Evolutionary conservation across 2,888 invertebrate species (phyloP), one percentile per base, ranked within the genome.

Genomic region (Spatulosminthurus flaviceps): DNA sequence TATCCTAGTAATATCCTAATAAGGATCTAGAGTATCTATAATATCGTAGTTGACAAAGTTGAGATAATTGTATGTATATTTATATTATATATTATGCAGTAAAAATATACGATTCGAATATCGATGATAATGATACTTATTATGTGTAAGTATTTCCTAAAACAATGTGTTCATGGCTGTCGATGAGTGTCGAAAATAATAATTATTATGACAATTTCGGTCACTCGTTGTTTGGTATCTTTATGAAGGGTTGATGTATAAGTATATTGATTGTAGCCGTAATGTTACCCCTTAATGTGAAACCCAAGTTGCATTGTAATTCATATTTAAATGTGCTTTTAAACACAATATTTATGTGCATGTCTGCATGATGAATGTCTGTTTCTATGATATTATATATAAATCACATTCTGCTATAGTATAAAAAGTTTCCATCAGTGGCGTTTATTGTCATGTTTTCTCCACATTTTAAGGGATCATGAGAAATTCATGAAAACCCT

Each of bases 121-220:
- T 34, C n/a, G n/a, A 34, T 34, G 4, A 4, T 34, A 9, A 34
- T 34, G 34, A 34, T 34, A 9, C n/a, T n/a, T n/a, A n/a, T n/a
- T n/a, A n/a, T n/a, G 34, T 34, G 9, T 19, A 51, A 51, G 16
- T 51, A 51, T 51, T 51, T 51, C 51, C 51, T 51, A 51, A 51
- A 51, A 51, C 34, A 51, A 51, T 51, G 51, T 51, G 51, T 51
- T 51, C 51, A 51, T 51, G 51, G 16, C 51, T 51, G n/a, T 51
- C 51, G 51, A 19, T 51, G 51, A 51, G n/a, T 5, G 51, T 51
- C 16, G n/a, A 51, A 51, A 11, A 13, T 11, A 9, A 67, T 28
- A 51, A 51, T 13, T 16, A 51, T n/a, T 9, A n/a, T 13, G 16
- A 11, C 28, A 29, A 28, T 24, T 67, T 67, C 29, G 67, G 67